These are phyloP conservation scores for Champsocephalus gunnari DNA, from an alignment of 2,797 vertebrate genomes.

Conservation along the genomic window DNA sequence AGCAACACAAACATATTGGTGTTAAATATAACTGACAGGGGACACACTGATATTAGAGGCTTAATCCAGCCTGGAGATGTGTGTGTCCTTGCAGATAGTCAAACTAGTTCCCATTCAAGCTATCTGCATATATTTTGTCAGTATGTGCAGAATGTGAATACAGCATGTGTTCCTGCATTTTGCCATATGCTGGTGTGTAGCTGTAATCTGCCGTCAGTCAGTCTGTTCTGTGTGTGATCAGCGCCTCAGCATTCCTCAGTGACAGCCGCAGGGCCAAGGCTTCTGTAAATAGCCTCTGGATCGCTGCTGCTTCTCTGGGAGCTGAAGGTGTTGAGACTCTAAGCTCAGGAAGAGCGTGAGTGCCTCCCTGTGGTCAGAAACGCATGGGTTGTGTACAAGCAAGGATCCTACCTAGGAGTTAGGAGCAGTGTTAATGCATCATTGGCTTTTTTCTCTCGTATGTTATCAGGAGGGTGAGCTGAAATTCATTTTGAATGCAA, in stretches of 20 bases:
- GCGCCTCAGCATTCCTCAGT: slow-evolving; percentile 68
- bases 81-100: not conserved
- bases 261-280: slow-evolving; percentile 69
- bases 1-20: not conserved
- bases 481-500: not conserved
- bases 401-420: not conserved
- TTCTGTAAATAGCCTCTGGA: slow-evolving; percentile 72
- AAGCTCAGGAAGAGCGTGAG: slow-evolving; percentile 58
- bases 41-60: not conserved
- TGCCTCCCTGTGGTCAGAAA: slow-evolving; percentile 67
- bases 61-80: not conserved
- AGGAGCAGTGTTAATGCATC: not conserved
- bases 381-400: not conserved
- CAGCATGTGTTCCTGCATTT: slow-evolving; percentile 25
- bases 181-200: not conserved
- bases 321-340: slow-evolving; percentile 4
- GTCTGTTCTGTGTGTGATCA: slow-evolving; percentile 18
- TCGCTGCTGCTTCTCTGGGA: not conserved
- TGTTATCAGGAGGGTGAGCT: not conserved
- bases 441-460: not conserved
- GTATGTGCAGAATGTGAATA: slow-evolving; percentile 17
- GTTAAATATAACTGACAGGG: not conserved
- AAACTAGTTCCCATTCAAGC: not conserved
- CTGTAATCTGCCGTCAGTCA: slow-evolving; percentile 12
- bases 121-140: not conserved